phyloP scores from a whole-genome alignment of 2,797 vertebrate genomes.

The Acanthurus lineatus region DNA sequence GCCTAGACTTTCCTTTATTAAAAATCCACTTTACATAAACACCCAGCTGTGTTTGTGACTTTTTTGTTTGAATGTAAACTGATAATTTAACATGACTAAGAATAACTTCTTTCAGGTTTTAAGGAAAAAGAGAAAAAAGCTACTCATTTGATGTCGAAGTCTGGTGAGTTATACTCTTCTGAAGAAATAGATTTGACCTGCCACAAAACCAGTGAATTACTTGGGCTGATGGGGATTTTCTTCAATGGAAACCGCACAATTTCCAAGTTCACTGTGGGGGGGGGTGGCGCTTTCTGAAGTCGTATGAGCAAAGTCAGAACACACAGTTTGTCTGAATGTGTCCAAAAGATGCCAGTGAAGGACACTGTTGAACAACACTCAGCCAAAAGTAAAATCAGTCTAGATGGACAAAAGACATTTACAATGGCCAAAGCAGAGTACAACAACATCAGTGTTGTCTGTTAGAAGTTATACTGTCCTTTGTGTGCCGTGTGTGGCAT shows the following conservation, averaged over 20 bases:
- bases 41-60: not conserved
- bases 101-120: not conserved
- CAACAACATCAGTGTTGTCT: constrained; percentile 25
- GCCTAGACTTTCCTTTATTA: not conserved
- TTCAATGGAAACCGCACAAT: not conserved
- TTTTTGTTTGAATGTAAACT: not conserved
- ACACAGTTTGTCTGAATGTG: not conserved
- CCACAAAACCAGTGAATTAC: not conserved
- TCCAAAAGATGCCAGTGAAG: not conserved
- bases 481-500: constrained; percentile 1
- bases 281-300: not conserved
- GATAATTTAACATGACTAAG: not conserved
- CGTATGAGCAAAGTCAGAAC: not conserved
- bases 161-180: not conserved
- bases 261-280: not conserved
- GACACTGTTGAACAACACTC: not conserved
- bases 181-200: not conserved
- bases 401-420: not conserved
- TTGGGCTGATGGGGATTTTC: not conserved
- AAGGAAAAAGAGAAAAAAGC: not conserved
- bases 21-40: not conserved
- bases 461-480: not conserved
- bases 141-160: not conserved
- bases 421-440: constrained; percentile 21
- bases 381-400: constrained; percentile 1